Percentiles rank a stretch among this genome's conserved stretches.
Evolutionary conservation across 2,888 invertebrate species (phyloP).

Genomic region (Helobdella robusta): DNA sequence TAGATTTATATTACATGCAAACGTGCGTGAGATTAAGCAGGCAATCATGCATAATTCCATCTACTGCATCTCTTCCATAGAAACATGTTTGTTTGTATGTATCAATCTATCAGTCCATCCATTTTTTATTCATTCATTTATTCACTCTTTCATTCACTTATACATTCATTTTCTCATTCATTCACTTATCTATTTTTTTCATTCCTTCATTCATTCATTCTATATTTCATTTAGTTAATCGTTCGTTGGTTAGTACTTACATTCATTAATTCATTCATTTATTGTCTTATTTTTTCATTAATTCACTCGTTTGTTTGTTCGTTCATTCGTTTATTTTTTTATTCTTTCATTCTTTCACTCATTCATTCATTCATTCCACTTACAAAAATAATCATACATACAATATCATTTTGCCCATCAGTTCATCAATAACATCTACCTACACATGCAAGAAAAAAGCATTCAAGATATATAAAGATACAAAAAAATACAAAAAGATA

Average conservation of each 20-base stretch:
- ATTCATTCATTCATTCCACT: background rate
- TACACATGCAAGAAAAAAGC: background rate
- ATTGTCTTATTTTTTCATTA: background rate
- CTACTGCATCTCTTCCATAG: no score
- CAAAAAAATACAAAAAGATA: constrained; percentile 1
- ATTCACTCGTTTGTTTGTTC: background rate
- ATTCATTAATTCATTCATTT: background rate
- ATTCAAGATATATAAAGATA: background rate
- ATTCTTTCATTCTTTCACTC: background rate
- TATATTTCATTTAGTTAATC: background rate
- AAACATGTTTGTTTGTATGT: no score
- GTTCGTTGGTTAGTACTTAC: background rate
- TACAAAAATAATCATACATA: background rate
- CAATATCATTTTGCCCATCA: no score
- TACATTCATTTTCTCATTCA: background rate
- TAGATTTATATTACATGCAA: no score
- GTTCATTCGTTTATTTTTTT: background rate
- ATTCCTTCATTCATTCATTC: background rate
- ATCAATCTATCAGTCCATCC: no score
- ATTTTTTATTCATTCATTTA: background rate
- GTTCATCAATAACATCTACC: background rate
- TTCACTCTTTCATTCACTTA: background rate
- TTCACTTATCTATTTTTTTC: constrained; percentile 4
- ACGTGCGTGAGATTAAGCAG: no score
- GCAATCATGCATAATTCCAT: no score